phyloP scores from a whole-genome alignment of 1,140 invertebrate genomes.

The Caenorhabditis tropicalis region DNA sequence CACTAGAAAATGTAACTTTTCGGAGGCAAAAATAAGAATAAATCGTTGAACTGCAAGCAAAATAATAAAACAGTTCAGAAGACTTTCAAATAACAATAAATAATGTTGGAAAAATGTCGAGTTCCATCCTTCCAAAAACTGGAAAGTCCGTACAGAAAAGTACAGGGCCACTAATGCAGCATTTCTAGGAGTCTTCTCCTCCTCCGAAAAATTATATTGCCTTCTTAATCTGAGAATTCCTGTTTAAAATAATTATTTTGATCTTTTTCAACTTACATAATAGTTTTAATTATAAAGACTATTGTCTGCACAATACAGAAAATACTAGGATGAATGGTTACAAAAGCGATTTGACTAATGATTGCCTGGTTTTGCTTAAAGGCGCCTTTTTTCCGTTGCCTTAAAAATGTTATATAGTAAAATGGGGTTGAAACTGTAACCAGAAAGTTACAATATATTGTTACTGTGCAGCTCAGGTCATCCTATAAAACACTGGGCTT shows the following conservation, averaged over 20 bases:
- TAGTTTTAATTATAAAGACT: neutral
- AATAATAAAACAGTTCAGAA: neutral
- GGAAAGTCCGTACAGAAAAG: too few relatives aligned
- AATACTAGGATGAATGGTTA: neutral
- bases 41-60: neutral
- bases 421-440: neutral
- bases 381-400: neutral
- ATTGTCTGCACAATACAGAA: neutral
- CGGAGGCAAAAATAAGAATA: neutral
- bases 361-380: neutral
- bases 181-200: too few relatives aligned
- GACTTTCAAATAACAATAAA: neutral
- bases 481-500: neutral
- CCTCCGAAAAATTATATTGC: too few relatives aligned
- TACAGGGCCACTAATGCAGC: too few relatives aligned
- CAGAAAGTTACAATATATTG: neutral
- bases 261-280: neutral
- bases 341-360: neutral
- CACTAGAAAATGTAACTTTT: neutral
- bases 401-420: neutral
- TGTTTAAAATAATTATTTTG: too few relatives aligned
- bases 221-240: too few relatives aligned
- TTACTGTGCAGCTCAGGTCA: neutral
- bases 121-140: too few relatives aligned
- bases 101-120: neutral